These are phyloP conservation scores for Leucophenga varia DNA, from an alignment of 1,140 invertebrate genomes.

Conservation along the genomic window DNA sequence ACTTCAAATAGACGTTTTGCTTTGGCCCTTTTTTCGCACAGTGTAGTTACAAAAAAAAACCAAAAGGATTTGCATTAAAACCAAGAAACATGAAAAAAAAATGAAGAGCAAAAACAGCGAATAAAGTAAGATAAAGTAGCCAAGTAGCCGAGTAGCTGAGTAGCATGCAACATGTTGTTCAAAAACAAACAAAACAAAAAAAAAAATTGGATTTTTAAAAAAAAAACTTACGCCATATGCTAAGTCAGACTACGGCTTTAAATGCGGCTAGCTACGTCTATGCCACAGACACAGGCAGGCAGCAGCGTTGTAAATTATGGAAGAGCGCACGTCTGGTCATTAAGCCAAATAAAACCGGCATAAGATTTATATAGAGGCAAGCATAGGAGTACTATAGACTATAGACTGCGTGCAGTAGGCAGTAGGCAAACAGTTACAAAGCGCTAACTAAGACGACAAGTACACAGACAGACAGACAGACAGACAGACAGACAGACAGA, in stretches of 20 bases:
- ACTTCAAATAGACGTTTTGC: too few relatives aligned
- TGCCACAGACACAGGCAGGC: constrained; percentile 25
- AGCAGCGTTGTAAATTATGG: constrained; percentile 44
- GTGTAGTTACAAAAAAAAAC: too few relatives aligned
- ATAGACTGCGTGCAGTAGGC: background rate
- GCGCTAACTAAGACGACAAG: constrained; percentile 9
- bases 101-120: constrained; percentile 44
- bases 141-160: too few relatives aligned
- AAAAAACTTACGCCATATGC: too few relatives aligned
- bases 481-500: too few relatives aligned
- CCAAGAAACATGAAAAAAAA: too few relatives aligned
- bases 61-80: constrained; percentile 50
- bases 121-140: constrained; percentile 52
- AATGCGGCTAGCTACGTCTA: too few relatives aligned
- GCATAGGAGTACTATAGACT: background rate
- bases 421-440: background rate
- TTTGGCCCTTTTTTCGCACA: too few relatives aligned
- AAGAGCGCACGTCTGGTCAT: constrained; percentile 54
- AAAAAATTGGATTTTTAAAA: too few relatives aligned
- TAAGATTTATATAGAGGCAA: constrained; percentile 48
- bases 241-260: too few relatives aligned
- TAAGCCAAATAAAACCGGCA: constrained; percentile 56
- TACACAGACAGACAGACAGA: background rate
- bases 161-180: constrained; percentile 45
- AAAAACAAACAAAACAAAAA: too few relatives aligned